phyloP scores from a whole-genome alignment of 2,888 invertebrate species.

The Homarus gammarus region DNA sequence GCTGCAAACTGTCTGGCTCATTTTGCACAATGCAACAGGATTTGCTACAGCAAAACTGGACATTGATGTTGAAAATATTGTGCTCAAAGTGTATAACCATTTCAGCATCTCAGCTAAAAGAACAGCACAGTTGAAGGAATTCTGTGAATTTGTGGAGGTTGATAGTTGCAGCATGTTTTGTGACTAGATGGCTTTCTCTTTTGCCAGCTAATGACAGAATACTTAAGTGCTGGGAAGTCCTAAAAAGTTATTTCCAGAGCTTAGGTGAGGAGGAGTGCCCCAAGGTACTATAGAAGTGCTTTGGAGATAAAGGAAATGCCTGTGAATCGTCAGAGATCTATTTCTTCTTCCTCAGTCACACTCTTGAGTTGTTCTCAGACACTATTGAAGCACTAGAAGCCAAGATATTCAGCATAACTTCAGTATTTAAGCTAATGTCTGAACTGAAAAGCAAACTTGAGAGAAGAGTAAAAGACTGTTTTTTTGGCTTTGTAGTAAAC shows the following conservation, averaged over 20 bases:
- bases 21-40: conserved; percentile 23
- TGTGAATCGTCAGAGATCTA: conserved; percentile 50
- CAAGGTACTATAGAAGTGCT: conserved; percentile 50
- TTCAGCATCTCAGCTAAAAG: conserved; percentile 37
- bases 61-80: conserved; percentile 50
- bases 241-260: conserved; percentile 54
- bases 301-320: conserved; percentile 47
- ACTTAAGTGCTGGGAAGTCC: conserved; percentile 43
- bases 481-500: conserved; percentile 18
- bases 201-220: conserved; percentile 56
- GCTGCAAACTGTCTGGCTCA: conserved; percentile 25
- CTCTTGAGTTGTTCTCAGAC: conserved; percentile 44
- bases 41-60: conserved; percentile 30
- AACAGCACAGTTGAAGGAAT: conserved; percentile 48
- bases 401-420: conserved; percentile 56
- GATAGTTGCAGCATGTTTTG: conserved; percentile 44
- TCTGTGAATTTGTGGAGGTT: conserved; percentile 49
- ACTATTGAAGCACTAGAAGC: conserved; percentile 58
- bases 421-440: conserved; percentile 55
- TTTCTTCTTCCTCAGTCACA: conserved; percentile 52
- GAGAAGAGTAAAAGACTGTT: conserved; percentile 41
- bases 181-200: conserved; percentile 48
- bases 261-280: conserved; percentile 52
- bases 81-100: conserved; percentile 20
- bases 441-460: conserved; percentile 57